Evolutionary conservation across 2,888 invertebrate genomes (phyloP), one percentile per base, ranked within the genome.

Genomic region (Sarcophaga carnaria): DNA sequence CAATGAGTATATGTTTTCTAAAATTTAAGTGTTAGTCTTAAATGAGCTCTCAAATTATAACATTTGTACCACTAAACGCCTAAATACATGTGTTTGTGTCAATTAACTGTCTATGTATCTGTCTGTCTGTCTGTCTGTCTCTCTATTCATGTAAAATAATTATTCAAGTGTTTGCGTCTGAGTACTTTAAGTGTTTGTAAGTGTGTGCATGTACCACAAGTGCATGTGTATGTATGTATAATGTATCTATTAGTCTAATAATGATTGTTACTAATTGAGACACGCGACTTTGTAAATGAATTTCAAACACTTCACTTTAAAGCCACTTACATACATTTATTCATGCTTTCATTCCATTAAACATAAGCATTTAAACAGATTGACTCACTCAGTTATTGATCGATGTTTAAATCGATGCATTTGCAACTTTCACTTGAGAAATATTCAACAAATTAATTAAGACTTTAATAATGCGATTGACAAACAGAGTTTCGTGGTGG

Each of bases 181-280:
- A 37, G 47, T 75, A 62, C n/a, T 20, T 66, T n/a, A 25, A 72
- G 12, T 27, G 17, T 75, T 5, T 75, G 63, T 80, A 22, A 74
- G 59, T 27, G 59, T 75, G 45, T 80, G 72, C 66, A 81, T 80
- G 3, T 82, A 79, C 84, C 67, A 14, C 12, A n/a, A 72, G 12
- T 11, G 37, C 17, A 27, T 75, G 63, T 80, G 62, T 27, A 59
- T 75, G 45, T 77, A 14, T 64, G 47, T 70, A 64, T 79, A 75
- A 81, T 77, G 6, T 82, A 75, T 84, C 71, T 84, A 75, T 83
- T 81, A 75, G 81, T 78, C 64, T 54, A 76, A 76, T 76, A 71
- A 72, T 69, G 71, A 84, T 82, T 84, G 47, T 67, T 67, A 79
- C 81, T 84, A 87, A 87, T 82, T 82, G 79, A 84, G 81, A 87